A percentile compares a stretch with the other conserved stretches of the same genome.
Conservation (phyloP, 2,888 invertebrate species). For the Drosophila quinaria region DNA sequence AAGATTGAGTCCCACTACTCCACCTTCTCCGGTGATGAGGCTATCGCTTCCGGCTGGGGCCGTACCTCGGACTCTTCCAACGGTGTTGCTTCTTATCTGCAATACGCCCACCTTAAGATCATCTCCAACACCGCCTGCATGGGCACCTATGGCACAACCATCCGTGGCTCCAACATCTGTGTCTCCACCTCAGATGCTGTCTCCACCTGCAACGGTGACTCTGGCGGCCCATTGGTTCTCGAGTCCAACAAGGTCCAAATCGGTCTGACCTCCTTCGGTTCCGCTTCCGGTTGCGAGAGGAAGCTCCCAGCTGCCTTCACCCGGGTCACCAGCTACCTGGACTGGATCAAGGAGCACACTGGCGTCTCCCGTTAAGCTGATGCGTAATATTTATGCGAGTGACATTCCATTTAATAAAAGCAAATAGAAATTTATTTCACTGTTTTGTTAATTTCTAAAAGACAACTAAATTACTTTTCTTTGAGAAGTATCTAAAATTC, state of each 20-base stretch:
- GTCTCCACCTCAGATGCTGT: slow-evolving; percentile 56
- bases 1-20: slow-evolving; percentile 51
- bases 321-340: slow-evolving; percentile 68
- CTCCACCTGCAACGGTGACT: slow-evolving; percentile 76
- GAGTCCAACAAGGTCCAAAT: slow-evolving; percentile 53
- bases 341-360: slow-evolving; percentile 72
- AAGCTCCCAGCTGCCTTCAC: slow-evolving; percentile 75
- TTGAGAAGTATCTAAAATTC: too few species aligned
- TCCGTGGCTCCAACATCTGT: slow-evolving; percentile 67
- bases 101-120: slow-evolving; percentile 63
- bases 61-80: slow-evolving; percentile 64
- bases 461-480: too few species aligned
- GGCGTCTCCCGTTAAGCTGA: slow-evolving; percentile 45
- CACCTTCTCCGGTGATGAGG: slow-evolving; percentile 56
- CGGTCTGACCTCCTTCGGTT: slow-evolving; percentile 78
- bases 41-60: slow-evolving; percentile 82
- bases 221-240: slow-evolving; percentile 74
- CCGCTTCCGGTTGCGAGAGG: slow-evolving; percentile 68
- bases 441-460: neutral
- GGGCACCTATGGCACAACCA: slow-evolving; percentile 44
- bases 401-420: slow-evolving; percentile 2
- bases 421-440: neutral
- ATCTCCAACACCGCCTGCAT: slow-evolving; percentile 68
- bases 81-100: slow-evolving; percentile 56
- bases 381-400: neutral